Base-by-base conservation (phyloP, 2,888 invertebrate species). In the Empis stercorea region DNA sequence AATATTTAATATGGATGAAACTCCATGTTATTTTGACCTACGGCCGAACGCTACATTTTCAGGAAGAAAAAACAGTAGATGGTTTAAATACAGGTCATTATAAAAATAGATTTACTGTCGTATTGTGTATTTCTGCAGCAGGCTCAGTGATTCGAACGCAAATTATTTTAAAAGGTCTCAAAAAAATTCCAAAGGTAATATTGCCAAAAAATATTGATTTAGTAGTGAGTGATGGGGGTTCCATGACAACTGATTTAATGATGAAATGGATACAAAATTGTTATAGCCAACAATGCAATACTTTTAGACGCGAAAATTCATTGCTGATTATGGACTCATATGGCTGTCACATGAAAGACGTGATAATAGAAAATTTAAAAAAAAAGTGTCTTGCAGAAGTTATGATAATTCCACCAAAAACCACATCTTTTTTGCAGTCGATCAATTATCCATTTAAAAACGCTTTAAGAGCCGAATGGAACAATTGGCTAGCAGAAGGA, bases 171-270 rank as follows among this genome's bases (percentile, higher is more conserved):
- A 41, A 41, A 13, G 11, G 27, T 2, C 23, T 40, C 11, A 41
- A 41, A 41, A 41, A 41, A 13, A 13, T n/a, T 14, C 3, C 27
- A 13, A 41, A 41, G 15, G 27, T 41, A 27, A 41, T 27, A 5
- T 14, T 41, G 13, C 41, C 41, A 23, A 41, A 41, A 41, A 41
- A 41, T 41, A 41, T 27, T 41, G 27, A 41, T 41, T n/a, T 41
- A 14, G 41, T 27, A 6, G 41, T 41, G 13, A 41, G 27, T 41
- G 10, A 11, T n/a, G n/a, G 13, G 14, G 34, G 34, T 34, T 34
- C 34, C 6, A 34, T 34, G 34, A 15, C 37, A 15, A 16, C 15
- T 10, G 16, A 37, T 16, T 16, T 37, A 16, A 37, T 37, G 16
- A 16, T 37, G 3, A 10, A 9, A n/a, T n/a, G n/a, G n/a, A n/a